Conservation (phyloP, 2,888 invertebrate species). For the Pilophorus perplexus region DNA sequence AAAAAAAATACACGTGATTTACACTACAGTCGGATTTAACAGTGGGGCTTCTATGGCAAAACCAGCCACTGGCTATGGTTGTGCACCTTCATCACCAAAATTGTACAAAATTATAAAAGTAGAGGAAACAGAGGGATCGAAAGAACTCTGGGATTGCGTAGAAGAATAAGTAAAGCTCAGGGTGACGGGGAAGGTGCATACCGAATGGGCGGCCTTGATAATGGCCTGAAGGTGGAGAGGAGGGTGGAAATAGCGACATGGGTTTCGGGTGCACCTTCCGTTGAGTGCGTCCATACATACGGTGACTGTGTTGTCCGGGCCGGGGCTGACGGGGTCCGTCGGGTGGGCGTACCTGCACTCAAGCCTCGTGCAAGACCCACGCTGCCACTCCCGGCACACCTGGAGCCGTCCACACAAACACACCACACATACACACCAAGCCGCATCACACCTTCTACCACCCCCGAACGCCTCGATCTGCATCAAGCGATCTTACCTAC, state of each 20-base stretch:
- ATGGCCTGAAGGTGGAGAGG: constrained; percentile 99
- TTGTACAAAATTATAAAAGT: neutral
- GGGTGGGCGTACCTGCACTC: constrained; percentile 99
- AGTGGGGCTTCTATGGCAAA: too few species aligned
- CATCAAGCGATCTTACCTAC: neutral
- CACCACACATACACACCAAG: constrained; percentile 39
- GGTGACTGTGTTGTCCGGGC: constrained; percentile 98
- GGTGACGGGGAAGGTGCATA: constrained; percentile 54
- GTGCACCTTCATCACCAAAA: neutral
- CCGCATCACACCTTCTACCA: constrained; percentile 29
- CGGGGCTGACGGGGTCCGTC: constrained; percentile 86
- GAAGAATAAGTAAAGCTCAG: constrained; percentile 45
- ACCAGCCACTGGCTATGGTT: neutral
- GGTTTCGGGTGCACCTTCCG: constrained; percentile 98
- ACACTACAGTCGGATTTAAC: too few species aligned
- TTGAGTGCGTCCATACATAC: constrained; percentile 99
- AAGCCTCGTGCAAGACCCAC: constrained; percentile 96
- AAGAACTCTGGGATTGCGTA: constrained; percentile 43
- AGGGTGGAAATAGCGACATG: constrained; percentile 99
- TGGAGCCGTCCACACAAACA: constrained; percentile 56
- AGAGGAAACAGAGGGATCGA: neutral
- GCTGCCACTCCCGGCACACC: constrained; percentile 98
- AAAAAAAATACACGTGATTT: too few species aligned
- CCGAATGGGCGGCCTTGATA: constrained; percentile 96
- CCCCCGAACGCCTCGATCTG: constrained; percentile 22